Percentiles rank a stretch among this genome's conserved stretches.
phyloP scores from a whole-genome alignment of 2,797 vertebrate species.

The Enteromius argenteus region DNA sequence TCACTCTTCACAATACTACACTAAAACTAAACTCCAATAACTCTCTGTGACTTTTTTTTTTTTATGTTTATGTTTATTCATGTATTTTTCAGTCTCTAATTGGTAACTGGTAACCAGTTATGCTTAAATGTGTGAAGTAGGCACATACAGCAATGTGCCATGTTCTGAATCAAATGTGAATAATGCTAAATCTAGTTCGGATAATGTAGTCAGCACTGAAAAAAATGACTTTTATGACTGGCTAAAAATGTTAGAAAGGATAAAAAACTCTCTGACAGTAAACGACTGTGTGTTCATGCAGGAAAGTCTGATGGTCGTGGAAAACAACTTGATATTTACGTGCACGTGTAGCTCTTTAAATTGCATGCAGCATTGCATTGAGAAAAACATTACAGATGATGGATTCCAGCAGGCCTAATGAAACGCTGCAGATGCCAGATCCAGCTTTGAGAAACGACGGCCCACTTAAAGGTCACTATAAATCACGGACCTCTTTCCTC shows the following conservation, averaged over 20 bases:
- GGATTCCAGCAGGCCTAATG: conserved; percentile 71
- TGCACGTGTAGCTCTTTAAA: conserved; percentile 19
- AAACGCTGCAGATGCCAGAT: conserved; percentile 69
- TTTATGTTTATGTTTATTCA: neutral
- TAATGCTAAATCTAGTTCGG: neutral
- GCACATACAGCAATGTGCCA: neutral
- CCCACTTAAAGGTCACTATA: conserved; percentile 75
- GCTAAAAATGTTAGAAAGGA: conserved; percentile 1
- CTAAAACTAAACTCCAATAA: neutral
- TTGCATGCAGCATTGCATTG: conserved; percentile 50
- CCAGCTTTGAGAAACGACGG: conserved; percentile 66
- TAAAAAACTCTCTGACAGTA: conserved; percentile 19
- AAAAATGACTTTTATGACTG: neutral
- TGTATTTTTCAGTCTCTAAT: neutral
- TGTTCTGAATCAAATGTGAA: neutral
- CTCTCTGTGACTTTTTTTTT: neutral
- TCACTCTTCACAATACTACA: neutral
- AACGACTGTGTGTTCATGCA: conserved; percentile 19
- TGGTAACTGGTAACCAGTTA: neutral
- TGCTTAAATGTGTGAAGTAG: neutral
- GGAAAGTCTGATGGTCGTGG: conserved; percentile 3
- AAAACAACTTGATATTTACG: conserved; percentile 40
- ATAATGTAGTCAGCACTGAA: neutral
- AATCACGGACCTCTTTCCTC: conserved; percentile 68
- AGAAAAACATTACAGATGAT: conserved; percentile 67